A percentile compares a stretch with the other conserved stretches of the same genome.
Evolutionary conservation across 1,140 invertebrate species (phyloP).

Genomic region (Drosophila truncata): DNA sequence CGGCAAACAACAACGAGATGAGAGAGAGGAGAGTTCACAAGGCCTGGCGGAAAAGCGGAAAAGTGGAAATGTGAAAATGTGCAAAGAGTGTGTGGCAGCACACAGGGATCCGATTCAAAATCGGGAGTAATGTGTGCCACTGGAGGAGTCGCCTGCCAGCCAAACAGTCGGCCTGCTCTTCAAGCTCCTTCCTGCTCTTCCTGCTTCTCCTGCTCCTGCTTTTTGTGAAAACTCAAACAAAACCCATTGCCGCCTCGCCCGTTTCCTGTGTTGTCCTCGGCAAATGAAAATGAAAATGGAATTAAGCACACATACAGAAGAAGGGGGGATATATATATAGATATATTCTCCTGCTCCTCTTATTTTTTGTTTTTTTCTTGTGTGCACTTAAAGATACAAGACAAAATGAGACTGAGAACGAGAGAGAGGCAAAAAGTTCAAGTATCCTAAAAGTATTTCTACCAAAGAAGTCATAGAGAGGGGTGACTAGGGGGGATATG

Average conservation of each 20-base stretch:
- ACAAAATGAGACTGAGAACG: constrained; percentile 2
- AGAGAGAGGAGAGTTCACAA: background rate
- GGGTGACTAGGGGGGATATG: background rate
- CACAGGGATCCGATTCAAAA: constrained; percentile 16
- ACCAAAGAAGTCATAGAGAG: background rate
- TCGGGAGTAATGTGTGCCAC: constrained; percentile 26
- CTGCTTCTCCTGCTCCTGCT: background rate
- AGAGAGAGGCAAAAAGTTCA: constrained; percentile 48
- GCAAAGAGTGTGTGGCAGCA: background rate
- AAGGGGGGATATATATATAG: constrained; percentile 1
- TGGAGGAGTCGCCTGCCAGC: constrained; percentile 12
- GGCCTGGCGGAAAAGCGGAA: constrained; percentile 20
- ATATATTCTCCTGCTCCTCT: background rate
- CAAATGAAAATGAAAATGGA: constrained; percentile 78
- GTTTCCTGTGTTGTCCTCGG: constrained; percentile 30
- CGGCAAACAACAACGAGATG: background rate
- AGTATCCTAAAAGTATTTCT: constrained; percentile 58
- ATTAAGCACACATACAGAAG: constrained; percentile 65
- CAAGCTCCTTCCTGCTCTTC: background rate
- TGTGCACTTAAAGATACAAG: constrained; percentile 33
- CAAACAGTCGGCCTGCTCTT: background rate
- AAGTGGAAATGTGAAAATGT: constrained; percentile 6
- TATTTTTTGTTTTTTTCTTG: constrained; percentile 12
- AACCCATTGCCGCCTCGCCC: constrained; percentile 3
- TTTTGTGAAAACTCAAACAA: constrained; percentile 61